Evolutionary conservation across 2,113 vertebrate genomes (phyloP).

Genomic region (Malurus alboscapulatus): DNA sequence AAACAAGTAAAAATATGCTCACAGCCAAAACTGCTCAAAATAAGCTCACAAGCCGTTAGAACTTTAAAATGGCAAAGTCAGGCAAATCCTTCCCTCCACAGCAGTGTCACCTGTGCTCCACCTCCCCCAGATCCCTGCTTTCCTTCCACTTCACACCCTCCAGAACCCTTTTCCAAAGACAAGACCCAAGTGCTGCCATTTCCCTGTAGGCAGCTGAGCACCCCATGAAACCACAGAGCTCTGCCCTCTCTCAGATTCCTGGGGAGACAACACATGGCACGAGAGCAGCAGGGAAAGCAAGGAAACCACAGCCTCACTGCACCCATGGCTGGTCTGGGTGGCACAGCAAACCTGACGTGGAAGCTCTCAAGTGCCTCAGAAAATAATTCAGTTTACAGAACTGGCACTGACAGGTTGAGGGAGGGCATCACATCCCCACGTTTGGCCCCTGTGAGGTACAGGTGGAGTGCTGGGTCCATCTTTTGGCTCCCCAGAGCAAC

Average conservation of each 20-base stretch:
- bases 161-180: neutral
- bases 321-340: neutral
- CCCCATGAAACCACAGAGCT: accelerated
- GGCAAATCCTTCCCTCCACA: neutral
- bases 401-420: neutral
- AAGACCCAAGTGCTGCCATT: neutral
- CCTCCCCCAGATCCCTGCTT: neutral
- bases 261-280: accelerated
- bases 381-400: neutral
- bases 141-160: neutral
- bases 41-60: neutral
- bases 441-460: neutral
- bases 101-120: neutral
- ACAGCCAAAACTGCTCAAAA: neutral
- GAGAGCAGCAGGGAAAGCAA: neutral
- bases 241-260: neutral
- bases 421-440: neutral
- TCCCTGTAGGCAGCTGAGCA: neutral
- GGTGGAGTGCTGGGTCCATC: neutral
- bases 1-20: neutral
- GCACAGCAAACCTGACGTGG: neutral
- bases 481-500: neutral
- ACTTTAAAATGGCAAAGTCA: neutral
- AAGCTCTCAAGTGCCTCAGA: neutral
- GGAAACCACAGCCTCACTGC: neutral